These are phyloP conservation scores for Sarcophaga rosellei DNA, from an alignment of 2,888 invertebrate species.

Conservation along the genomic window DNA sequence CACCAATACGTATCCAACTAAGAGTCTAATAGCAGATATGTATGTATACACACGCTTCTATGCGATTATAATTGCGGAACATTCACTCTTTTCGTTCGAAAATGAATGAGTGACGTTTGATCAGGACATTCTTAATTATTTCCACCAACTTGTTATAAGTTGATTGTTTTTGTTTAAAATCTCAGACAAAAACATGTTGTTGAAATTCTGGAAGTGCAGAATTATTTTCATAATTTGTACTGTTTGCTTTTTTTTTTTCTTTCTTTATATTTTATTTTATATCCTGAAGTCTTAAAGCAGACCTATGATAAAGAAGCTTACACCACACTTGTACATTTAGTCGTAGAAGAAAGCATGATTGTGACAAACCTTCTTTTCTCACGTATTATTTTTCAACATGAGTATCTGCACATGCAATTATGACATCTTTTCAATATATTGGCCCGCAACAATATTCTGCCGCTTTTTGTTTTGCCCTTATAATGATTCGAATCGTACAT, in stretches of 20 bases:
- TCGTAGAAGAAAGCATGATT: not conserved
- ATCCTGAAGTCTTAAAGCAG: not conserved
- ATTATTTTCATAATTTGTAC: slow-evolving; percentile 45
- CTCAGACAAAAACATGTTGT: slow-evolving; percentile 34
- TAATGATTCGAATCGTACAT: too few relatives aligned
- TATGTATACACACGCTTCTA: not conserved
- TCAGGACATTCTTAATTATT: slow-evolving; percentile 21
- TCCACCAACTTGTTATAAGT: slow-evolving; percentile 19
- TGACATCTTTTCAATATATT: not conserved
- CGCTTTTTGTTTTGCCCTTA: not conserved
- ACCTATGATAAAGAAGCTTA: not conserved
- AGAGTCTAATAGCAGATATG: not conserved
- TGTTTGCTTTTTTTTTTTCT: not conserved
- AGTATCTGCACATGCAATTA: not conserved
- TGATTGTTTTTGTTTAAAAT: not conserved
- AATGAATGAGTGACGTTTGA: not conserved
- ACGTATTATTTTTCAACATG: not conserved
- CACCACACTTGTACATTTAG: not conserved
- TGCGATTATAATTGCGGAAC: not conserved
- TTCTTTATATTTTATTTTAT: not conserved
- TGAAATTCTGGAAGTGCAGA: slow-evolving; percentile 37
- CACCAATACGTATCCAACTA: too few relatives aligned
- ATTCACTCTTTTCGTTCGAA: not conserved
- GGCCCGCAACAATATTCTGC: not conserved
- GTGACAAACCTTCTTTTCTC: not conserved